Conservation (phyloP, 2,797 vertebrate species). For the Microhierax caerulescens region DNA sequence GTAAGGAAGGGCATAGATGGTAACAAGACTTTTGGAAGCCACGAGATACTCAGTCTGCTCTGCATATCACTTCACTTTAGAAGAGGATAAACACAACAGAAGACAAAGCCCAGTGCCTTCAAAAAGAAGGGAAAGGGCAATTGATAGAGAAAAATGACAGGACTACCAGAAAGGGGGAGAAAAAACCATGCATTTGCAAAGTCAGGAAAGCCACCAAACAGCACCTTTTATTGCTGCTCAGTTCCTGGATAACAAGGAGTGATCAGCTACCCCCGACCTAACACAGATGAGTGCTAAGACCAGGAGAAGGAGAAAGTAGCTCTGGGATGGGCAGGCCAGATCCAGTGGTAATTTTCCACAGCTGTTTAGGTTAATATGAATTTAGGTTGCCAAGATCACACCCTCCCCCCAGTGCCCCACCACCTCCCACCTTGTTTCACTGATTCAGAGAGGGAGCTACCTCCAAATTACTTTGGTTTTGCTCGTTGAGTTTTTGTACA, state of each 20-base stretch:
- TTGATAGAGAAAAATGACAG: not conserved
- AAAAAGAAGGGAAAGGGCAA: not conserved
- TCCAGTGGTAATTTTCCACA: not conserved
- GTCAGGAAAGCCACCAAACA: not conserved
- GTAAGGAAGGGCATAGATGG: not conserved
- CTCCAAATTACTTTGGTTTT: not conserved
- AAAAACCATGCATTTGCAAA: not conserved
- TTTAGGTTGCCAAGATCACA: not conserved
- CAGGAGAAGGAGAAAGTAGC: not conserved
- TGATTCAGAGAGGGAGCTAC: fast-evolving
- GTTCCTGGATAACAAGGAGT: not conserved
- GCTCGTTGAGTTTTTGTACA: not conserved
- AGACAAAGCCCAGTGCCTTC: not conserved
- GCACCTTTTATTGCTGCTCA: not conserved
- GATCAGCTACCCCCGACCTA: not conserved
- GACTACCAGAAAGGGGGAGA: not conserved
- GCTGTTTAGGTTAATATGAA: not conserved
- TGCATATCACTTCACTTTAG: not conserved
- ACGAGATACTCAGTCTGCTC: not conserved
- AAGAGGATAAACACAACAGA: not conserved
- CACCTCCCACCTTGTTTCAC: not conserved
- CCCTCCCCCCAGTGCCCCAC: not conserved
- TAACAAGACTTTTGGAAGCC: not conserved
- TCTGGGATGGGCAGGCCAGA: not conserved
- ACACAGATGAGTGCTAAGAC: not conserved